phyloP scores from a whole-genome alignment of 2,888 invertebrate species.

The Maniola hyperantus region DNA sequence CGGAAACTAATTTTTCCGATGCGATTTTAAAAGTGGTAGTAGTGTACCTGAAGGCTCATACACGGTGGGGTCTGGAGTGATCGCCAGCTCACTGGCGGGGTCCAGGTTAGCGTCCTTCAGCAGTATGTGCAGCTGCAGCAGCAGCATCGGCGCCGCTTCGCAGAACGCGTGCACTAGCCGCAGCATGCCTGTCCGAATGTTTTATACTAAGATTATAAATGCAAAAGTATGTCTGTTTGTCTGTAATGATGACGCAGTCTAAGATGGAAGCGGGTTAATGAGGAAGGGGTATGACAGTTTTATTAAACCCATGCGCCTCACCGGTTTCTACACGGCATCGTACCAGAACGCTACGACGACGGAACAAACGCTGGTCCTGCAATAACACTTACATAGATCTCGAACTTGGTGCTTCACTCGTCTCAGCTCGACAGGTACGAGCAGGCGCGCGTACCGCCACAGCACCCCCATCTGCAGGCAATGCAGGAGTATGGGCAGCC shows the following conservation, averaged over 20 bases:
- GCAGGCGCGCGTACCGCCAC: constrained; percentile 92
- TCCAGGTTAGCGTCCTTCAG: constrained; percentile 69
- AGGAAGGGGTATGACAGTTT: too few relatives aligned
- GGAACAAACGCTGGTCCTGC: too few relatives aligned
- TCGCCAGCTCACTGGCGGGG: constrained; percentile 54
- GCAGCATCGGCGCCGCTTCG: constrained; percentile 93
- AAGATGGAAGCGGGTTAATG: too few relatives aligned
- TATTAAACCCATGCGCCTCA: too few relatives aligned
- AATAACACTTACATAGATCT: constrained; percentile 83
- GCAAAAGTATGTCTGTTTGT: neutral
- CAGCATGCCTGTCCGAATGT: constrained; percentile 83
- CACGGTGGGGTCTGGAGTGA: constrained; percentile 62
- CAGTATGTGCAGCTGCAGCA: constrained; percentile 90
- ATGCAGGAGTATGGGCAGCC: constrained; percentile 84
- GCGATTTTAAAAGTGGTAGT: too few relatives aligned
- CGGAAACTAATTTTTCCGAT: too few relatives aligned
- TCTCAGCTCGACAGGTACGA: constrained; percentile 91
- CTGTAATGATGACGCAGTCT: too few relatives aligned
- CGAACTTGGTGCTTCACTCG: constrained; percentile 92
- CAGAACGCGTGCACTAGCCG: constrained; percentile 93
- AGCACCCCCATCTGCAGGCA: constrained; percentile 87
- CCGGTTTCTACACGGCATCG: too few relatives aligned
- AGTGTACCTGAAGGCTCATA: constrained; percentile 64
- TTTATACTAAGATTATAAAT: neutral
- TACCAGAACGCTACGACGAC: too few relatives aligned